A percentile compares a stretch with the other conserved stretches of the same genome.
phyloP scores from a whole-genome alignment of 30 jellyfish, hydroid and myxozoan species.

The Phacellophora camtschatica region DNA sequence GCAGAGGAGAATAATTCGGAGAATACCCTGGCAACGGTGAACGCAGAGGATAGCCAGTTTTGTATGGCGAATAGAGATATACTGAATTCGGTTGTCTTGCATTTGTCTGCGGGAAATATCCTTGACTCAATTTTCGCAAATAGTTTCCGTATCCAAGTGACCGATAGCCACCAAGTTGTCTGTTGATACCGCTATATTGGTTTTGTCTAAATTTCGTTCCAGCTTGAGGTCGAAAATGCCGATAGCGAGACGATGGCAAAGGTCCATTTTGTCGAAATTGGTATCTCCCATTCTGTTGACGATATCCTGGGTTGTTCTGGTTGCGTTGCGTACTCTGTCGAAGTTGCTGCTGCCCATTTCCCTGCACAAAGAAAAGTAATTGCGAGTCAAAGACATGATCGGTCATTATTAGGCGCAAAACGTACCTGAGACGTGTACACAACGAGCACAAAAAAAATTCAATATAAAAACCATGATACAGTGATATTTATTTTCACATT shows the following conservation, averaged over 20 bases:
- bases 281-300: background rate
- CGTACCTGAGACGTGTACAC: too few relatives aligned
- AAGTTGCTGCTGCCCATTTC: background rate
- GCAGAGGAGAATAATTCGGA: slow-evolving; percentile 59
- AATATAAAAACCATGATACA: too few relatives aligned
- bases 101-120: slow-evolving; percentile 21
- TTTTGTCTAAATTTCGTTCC: background rate
- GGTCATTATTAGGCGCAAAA: too few relatives aligned
- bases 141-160: slow-evolving; percentile 46
- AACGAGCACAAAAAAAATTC: too few relatives aligned
- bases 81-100: slow-evolving; percentile 32
- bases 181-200: background rate
- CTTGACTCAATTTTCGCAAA: slow-evolving; percentile 28
- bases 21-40: slow-evolving; percentile 55
- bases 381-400: too few relatives aligned
- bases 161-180: background rate
- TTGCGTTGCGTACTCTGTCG: background rate
- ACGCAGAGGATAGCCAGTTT: slow-evolving; percentile 51
- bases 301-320: background rate
- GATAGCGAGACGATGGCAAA: background rate
- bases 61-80: slow-evolving; percentile 20
- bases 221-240: background rate
- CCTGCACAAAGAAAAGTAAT: background rate
- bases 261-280: background rate
- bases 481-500: too few relatives aligned